Conservation (phyloP, 2,797 vertebrate genomes). For the Pteropus rufus region DNA sequence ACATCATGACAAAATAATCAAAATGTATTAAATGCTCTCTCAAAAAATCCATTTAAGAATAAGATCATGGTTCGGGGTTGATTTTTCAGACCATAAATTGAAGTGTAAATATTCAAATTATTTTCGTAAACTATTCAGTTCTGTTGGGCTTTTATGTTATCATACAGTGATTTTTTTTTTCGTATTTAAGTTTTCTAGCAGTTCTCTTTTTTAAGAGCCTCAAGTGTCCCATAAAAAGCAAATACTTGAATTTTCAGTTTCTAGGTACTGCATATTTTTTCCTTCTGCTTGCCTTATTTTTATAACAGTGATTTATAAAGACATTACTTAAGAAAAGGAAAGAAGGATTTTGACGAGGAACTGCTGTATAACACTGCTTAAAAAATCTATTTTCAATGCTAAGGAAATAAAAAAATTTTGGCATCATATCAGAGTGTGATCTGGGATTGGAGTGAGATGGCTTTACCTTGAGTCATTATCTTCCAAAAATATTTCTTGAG, state of each 20-base stretch:
- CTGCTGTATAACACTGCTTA: slow-evolving; percentile 83
- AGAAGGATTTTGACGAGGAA: slow-evolving; percentile 85
- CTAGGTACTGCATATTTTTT: slow-evolving; percentile 86
- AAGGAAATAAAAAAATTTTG: not conserved
- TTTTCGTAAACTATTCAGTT: slow-evolving; percentile 83
- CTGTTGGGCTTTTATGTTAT: slow-evolving; percentile 81
- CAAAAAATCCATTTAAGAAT: slow-evolving; percentile 80
- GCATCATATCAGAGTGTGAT: not conserved
- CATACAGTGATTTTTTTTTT: slow-evolving; percentile 78
- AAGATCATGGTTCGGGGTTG: slow-evolving; percentile 69
- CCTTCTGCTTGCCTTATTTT: slow-evolving; percentile 90
- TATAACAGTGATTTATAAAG: slow-evolving; percentile 90
- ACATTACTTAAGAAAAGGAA: slow-evolving; percentile 81
- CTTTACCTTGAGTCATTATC: slow-evolving; percentile 2
- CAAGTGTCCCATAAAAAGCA: slow-evolving; percentile 88
- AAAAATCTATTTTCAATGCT: slow-evolving; percentile 76
- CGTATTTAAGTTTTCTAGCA: slow-evolving; percentile 88
- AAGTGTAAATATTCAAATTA: slow-evolving; percentile 81
- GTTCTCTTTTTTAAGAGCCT: slow-evolving; percentile 89
- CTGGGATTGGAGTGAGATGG: not conserved
- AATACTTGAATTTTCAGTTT: slow-evolving; percentile 87
- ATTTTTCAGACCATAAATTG: slow-evolving; percentile 80
- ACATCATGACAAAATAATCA: slow-evolving; percentile 82
- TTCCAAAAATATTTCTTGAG: slow-evolving; percentile 36
- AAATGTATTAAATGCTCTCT: slow-evolving; percentile 79